A percentile compares a stretch with the other conserved stretches of the same genome.
These are phyloP conservation scores for Anolis carolinensis DNA, from an alignment of 2,113 vertebrate species.

Conservation along the genomic window DNA sequence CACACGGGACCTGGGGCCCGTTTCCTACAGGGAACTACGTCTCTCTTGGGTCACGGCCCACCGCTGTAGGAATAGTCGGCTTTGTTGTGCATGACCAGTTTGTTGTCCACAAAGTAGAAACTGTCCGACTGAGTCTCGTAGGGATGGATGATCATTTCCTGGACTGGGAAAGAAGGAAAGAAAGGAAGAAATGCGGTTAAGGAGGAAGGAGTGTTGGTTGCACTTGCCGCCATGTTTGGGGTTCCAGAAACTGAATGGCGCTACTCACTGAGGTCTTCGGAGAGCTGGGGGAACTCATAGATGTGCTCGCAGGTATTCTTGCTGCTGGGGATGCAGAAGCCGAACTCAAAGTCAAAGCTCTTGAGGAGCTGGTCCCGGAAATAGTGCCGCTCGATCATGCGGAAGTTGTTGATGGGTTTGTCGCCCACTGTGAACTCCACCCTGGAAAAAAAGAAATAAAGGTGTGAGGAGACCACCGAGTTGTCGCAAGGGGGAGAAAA, in stretches of 20 bases:
- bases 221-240: too few relatives aligned
- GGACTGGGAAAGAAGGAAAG: constrained; percentile 76
- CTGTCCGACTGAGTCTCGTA: constrained; percentile 99
- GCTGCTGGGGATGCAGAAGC: constrained; percentile 99
- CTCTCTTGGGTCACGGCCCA: constrained; percentile 75
- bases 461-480: fast-evolving
- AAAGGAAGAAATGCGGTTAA: too few relatives aligned
- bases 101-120: constrained; percentile 99
- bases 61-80: constrained; percentile 98
- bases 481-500: too few relatives aligned
- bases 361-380: constrained; percentile 94
- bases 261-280: constrained; percentile 93
- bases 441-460: constrained; percentile 70
- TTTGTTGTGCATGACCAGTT: constrained; percentile 99
- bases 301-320: constrained; percentile 99
- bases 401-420: constrained; percentile 95
- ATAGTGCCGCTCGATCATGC: constrained; percentile 99
- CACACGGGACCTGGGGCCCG: neutral
- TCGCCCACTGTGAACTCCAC: constrained; percentile 98
- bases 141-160: constrained; percentile 93
- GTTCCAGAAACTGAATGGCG: too few relatives aligned
- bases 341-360: constrained; percentile 98
- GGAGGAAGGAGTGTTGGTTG: too few relatives aligned
- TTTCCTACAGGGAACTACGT: constrained; percentile 30
- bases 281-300: constrained; percentile 96